Evolutionary conservation across 2,888 invertebrate genomes (phyloP).

Genomic region (Cosmia trapezina): DNA sequence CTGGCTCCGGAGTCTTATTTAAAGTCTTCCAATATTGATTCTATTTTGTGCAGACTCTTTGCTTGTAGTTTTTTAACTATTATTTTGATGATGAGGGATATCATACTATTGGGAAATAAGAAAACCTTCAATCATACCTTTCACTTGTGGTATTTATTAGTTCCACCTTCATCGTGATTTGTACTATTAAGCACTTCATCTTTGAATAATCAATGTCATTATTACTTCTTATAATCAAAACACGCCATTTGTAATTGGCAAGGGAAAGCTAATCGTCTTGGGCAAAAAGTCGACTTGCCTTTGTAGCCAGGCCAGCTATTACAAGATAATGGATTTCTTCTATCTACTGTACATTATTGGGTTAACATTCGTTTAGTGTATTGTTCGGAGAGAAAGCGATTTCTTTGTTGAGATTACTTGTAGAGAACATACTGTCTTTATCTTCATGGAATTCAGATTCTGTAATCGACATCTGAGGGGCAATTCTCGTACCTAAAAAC

Average conservation of each 20-base stretch:
- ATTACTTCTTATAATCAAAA: slow-evolving; percentile 47
- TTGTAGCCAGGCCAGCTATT: slow-evolving; percentile 33
- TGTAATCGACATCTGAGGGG: slow-evolving; percentile 10
- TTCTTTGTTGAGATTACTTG: slow-evolving; percentile 38
- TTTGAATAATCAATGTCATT: slow-evolving; percentile 40
- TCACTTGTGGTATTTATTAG: slow-evolving; percentile 37
- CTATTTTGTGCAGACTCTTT: not conserved
- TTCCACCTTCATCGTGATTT: slow-evolving; percentile 21
- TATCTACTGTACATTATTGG: slow-evolving; percentile 41
- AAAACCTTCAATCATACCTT: slow-evolving; percentile 14
- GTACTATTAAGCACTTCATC: slow-evolving; percentile 14
- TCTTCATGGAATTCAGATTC: slow-evolving; percentile 28
- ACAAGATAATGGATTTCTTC: slow-evolving; percentile 51
- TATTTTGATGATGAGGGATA: not conserved
- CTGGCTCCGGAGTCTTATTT: too few species aligned
- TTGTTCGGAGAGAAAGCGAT: slow-evolving; percentile 49
- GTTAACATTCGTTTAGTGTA: slow-evolving; percentile 35
- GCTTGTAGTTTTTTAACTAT: not conserved
- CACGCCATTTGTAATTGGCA: slow-evolving; percentile 47
- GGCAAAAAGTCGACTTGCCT: slow-evolving; percentile 43
- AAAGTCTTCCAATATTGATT: not conserved
- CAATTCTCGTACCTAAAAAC: too few species aligned
- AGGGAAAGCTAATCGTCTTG: slow-evolving; percentile 57
- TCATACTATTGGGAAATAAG: slow-evolving; percentile 10
- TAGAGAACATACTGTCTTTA: slow-evolving; percentile 1